Conservation (phyloP, 2,797 vertebrate species). For the Paguma larvata region DNA sequence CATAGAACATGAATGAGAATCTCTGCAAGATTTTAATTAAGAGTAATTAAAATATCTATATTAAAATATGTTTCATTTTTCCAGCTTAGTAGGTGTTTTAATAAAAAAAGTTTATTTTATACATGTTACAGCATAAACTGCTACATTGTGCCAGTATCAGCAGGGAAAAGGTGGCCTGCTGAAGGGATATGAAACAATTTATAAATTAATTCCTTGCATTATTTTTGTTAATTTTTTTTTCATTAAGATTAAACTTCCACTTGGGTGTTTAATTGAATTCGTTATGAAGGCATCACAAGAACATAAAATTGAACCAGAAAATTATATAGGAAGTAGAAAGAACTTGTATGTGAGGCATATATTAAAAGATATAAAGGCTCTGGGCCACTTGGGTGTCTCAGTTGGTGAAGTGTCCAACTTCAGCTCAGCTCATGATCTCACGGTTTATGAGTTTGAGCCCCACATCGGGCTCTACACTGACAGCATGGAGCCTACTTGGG, state of each 20-base stretch:
- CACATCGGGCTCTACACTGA: too few species aligned
- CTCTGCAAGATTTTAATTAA: constrained; percentile 66
- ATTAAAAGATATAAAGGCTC: neutral
- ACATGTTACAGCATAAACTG: neutral
- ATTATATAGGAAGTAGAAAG: neutral
- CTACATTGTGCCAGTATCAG: neutral
- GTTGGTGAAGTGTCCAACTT: too few species aligned
- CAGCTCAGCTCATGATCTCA: too few species aligned
- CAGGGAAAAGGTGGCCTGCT: neutral
- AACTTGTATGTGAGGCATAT: neutral
- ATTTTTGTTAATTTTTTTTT: constrained; percentile 28
- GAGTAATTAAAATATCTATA: constrained; percentile 65
- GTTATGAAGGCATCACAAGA: constrained; percentile 28
- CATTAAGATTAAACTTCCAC: constrained; percentile 55
- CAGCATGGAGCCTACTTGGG: too few species aligned
- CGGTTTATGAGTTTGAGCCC: too few species aligned
- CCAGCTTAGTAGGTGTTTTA: constrained; percentile 61
- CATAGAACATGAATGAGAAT: constrained; percentile 26
- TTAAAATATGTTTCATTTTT: constrained; percentile 55
- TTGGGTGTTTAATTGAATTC: constrained; percentile 41
- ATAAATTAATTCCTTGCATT: constrained; percentile 49
- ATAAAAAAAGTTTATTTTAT: constrained; percentile 51
- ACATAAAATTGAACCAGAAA: constrained; percentile 23
- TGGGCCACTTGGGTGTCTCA: too few species aligned
- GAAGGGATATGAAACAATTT: neutral